Evolutionary conservation across 2,113 vertebrate species (phyloP).

Genomic region (Misgurnus mizolepis): DNA sequence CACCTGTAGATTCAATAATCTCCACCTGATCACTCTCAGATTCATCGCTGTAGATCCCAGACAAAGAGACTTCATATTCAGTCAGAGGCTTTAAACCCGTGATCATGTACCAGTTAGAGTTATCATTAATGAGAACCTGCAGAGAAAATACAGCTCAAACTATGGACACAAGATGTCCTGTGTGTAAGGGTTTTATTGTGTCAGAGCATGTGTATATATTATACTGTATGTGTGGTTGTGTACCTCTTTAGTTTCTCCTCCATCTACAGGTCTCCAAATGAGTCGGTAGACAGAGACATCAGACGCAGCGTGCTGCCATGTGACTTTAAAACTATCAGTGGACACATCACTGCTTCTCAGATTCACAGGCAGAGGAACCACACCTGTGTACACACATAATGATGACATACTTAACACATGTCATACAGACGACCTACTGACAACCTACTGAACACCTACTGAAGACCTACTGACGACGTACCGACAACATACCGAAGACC

Average conservation of each 20-base stretch:
- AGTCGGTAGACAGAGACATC: constrained; percentile 86
- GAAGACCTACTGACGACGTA: too few species aligned
- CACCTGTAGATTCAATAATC: constrained; percentile 83
- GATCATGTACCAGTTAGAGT: constrained; percentile 78
- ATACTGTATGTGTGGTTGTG: neutral
- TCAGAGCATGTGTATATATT: too few species aligned
- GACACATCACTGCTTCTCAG: constrained; percentile 80
- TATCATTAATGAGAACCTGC: constrained; percentile 74
- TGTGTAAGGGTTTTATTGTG: too few species aligned
- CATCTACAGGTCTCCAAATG: constrained; percentile 81
- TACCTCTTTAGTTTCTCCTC: constrained; percentile 83
- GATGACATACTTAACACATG: too few species aligned
- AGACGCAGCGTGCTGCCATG: constrained; percentile 81
- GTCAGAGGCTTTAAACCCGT: constrained; percentile 76
- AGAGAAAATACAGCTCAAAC: neutral
- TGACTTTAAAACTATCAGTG: constrained; percentile 82
- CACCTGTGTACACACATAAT: constrained; percentile 66
- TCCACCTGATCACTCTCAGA: constrained; percentile 84
- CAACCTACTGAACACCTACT: too few species aligned
- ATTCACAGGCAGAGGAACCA: constrained; percentile 79
- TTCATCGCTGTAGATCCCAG: constrained; percentile 83
- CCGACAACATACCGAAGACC: too few species aligned
- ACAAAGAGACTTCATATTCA: constrained; percentile 88
- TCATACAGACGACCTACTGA: too few species aligned
- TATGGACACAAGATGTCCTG: neutral